phyloP scores from a whole-genome alignment of 2,797 vertebrate species.

The Squalus acanthias region DNA sequence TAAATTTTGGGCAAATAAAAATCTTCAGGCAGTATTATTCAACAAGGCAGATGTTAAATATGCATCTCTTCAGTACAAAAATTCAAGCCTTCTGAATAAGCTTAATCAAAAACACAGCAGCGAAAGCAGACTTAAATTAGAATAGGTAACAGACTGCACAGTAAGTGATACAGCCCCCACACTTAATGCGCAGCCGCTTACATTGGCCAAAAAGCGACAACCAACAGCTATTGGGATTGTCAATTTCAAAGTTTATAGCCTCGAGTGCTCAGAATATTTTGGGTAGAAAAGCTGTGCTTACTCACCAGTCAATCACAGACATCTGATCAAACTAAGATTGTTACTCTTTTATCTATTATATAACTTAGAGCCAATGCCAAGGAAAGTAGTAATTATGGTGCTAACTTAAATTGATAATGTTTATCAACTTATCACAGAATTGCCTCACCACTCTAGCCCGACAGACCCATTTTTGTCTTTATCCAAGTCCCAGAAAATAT shows the following conservation, averaged over 20 bases:
- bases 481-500: not conserved
- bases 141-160: not conserved
- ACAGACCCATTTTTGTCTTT: not conserved
- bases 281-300: not conserved
- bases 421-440: not conserved
- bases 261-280: not conserved
- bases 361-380: not conserved
- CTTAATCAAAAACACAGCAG: too few species aligned
- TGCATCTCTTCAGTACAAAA: not conserved
- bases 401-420: not conserved
- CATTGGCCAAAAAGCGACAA: not conserved
- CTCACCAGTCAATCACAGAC: not conserved
- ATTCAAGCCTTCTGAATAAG: not conserved
- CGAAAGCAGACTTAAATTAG: not conserved
- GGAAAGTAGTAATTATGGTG: not conserved
- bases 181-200: not conserved
- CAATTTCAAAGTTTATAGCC: not conserved
- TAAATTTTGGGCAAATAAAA: not conserved
- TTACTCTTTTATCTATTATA: not conserved
- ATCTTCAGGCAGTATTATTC: not conserved
- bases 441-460: not conserved
- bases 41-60: not conserved
- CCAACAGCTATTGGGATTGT: not conserved
- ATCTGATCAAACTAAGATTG: not conserved
- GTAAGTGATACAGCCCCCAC: not conserved